Conservation (phyloP, 2,888 invertebrate genomes). For the Trilocha varians region DNA sequence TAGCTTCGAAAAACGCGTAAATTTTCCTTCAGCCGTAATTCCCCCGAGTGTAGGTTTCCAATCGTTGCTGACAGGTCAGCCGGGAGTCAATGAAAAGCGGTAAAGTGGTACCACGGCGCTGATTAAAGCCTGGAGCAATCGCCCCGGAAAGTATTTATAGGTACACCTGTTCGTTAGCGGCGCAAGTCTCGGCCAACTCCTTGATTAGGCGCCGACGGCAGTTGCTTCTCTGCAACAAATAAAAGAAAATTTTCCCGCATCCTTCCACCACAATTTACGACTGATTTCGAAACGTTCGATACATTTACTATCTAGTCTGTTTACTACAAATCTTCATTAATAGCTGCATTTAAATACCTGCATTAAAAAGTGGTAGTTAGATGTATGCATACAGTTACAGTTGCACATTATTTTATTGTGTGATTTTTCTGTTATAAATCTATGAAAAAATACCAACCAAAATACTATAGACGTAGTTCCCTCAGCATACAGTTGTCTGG, state of each 20-base stretch:
- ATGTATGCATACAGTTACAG: too few species aligned
- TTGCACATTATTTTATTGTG: too few species aligned
- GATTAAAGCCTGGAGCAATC: slow-evolving; percentile 73
- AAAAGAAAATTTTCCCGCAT: slow-evolving; percentile 56
- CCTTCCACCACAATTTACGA: slow-evolving; percentile 31
- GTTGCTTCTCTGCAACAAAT: slow-evolving; percentile 63
- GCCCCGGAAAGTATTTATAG: slow-evolving; percentile 71
- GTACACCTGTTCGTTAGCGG: slow-evolving; percentile 72
- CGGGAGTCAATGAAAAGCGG: slow-evolving; percentile 69
- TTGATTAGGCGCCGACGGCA: slow-evolving; percentile 71
- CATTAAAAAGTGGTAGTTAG: too few species aligned
- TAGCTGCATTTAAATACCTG: too few species aligned
- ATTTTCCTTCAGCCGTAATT: slow-evolving; percentile 52
- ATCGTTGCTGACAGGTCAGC: slow-evolving; percentile 62
- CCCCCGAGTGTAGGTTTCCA: slow-evolving; percentile 62
- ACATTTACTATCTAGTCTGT: slow-evolving; percentile 17
- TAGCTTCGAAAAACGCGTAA: slow-evolving; percentile 31
- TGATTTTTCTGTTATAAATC: too few species aligned
- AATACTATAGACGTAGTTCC: background rate
- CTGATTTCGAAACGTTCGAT: slow-evolving; percentile 12
- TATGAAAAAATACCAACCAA: too few species aligned
- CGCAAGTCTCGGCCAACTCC: slow-evolving; percentile 67
- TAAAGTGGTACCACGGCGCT: slow-evolving; percentile 67
- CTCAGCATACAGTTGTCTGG: slow-evolving; percentile 18
- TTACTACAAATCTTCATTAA: slow-evolving; percentile 3